Evolutionary conservation across 2,888 invertebrate species (phyloP), one percentile per base, ranked within the genome.

Genomic region (Clostera curtula): DNA sequence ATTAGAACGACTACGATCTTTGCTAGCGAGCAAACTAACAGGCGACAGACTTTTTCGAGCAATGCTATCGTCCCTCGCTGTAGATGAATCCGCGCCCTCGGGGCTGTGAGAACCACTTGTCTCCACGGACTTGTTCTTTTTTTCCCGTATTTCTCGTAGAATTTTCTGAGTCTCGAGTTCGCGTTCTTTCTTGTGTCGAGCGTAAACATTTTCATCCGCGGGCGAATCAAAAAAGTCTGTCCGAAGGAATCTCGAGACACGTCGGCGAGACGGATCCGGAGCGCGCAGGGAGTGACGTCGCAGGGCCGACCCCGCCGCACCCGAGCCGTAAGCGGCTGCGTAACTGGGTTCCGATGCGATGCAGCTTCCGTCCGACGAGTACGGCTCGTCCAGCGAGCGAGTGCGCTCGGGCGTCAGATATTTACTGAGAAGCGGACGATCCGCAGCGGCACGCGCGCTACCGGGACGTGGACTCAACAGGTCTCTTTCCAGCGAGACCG

Each of bases 211-310:
- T 47, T 92, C 92, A 31, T 90, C 90, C 10, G 86, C 67, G 5
- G 89, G 87, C 1, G 89, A 76, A 40, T 93, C 92, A 56, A 89
- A 92, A 59, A 93, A 93, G 64, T 93, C 93, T 1, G 93, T 90
- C 14, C 93, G 85, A 31, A 93, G 70, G 67, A 93, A 93, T 31
- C 93, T 43, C 10, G 69, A 69, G 31, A 91, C 87, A 37, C 90
- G 86, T 25, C 89, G 87, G 29, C 86, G 86, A 16, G 83, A 76
- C 29, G 83, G 80, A 13, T 82, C 76, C 0, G 24, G 26, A 12
- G 63, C 54, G 27, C 69, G 64, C 45, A 70, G 45, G 19, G 73
- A 68, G 50, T 66, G 68, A 1, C 75, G 69, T 6, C 73, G 62
- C 31, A 59, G 43, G 31, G 12, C 52, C 28, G 26, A 36, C 37